Evolutionary conservation across 2,113 vertebrate species (phyloP), one percentile per base, ranked within the genome.

Genomic region (Stegastes partitus): DNA sequence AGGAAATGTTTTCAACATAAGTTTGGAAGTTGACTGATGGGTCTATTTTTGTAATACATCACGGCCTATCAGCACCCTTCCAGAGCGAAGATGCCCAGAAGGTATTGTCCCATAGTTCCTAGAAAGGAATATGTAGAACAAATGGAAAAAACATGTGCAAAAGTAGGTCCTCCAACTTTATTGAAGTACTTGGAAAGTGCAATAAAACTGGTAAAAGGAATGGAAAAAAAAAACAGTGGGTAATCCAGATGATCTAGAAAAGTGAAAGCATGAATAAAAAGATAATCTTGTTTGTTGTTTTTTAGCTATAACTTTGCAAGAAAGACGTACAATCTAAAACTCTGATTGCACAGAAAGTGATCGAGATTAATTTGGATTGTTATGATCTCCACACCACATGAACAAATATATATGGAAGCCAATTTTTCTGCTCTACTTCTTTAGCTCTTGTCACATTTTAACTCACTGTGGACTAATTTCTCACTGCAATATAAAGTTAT

Each of bases 1-100:
- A 19, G 15, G n/a, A 76, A 66, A 3, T 73, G 34, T 82, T 89
- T 58, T 72, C 58, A 81, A 54, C 50, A 21, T 19, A 45, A 26
- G 23, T 5, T 14, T 10, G 42, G 34, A 55, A n/a, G 21, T 19
- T 85, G 80, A 85, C 69, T 0, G 67, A 79, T 74, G 45, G 45
- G 9, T 74, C 12, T 82, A 21, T 79, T 82, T 86, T 53, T 74
- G 63, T 31, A 57, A 68, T 85, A 31, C 37, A 79, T 86, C 77
- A 71, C 11, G 22, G n/a, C 10, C 66, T 56, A 68, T 84, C 81
- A 73, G 51, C 63, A 4, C 51, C 23, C 58, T 34, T 53, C 19
- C 8, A 56, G 56, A n/a, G 37, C 62, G 21, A 61, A 74, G 19
- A 47, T 45, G 42, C 64, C 80, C 49, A 11, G 23, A 72, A 58